These are phyloP conservation scores for Phragmatobia fuliginosa DNA, from an alignment of 2,888 invertebrate species.

Conservation along the genomic window DNA sequence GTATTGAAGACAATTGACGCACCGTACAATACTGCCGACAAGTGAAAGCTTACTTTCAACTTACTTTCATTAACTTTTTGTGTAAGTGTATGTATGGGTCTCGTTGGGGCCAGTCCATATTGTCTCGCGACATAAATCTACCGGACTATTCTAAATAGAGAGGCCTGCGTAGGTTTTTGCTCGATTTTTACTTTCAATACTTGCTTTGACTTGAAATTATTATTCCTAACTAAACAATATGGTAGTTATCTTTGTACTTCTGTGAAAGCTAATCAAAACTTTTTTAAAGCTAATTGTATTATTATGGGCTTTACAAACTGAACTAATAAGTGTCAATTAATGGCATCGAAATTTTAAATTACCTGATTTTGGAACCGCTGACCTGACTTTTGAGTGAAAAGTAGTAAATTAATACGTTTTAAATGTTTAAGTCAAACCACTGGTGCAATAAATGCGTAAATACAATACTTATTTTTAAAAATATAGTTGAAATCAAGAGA, in stretches of 20 bases:
- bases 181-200: slow-evolving; percentile 67
- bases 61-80: slow-evolving; percentile 86
- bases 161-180: slow-evolving; percentile 60
- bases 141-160: slow-evolving; percentile 65
- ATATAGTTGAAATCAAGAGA: not conserved
- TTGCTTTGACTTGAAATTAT: slow-evolving; percentile 56
- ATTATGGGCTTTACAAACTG: not conserved
- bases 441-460: not conserved
- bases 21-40: slow-evolving; percentile 77
- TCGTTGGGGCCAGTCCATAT: slow-evolving; percentile 74
- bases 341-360: not conserved
- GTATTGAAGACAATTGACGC: slow-evolving; percentile 76
- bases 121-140: slow-evolving; percentile 81
- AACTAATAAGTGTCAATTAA: not conserved
- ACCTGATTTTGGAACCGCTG: not conserved
- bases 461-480: not conserved
- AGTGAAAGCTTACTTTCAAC: slow-evolving; percentile 87
- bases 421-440: not conserved
- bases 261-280: not conserved
- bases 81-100: slow-evolving; percentile 78
- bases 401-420: not conserved
- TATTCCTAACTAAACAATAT: slow-evolving; percentile 49
- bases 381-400: too few species aligned
- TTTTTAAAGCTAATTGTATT: not conserved
- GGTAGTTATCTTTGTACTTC: slow-evolving; percentile 12